Evolutionary conservation across 2,888 invertebrate species (phyloP).

Genomic region (Kryphioiulus occultus): DNA sequence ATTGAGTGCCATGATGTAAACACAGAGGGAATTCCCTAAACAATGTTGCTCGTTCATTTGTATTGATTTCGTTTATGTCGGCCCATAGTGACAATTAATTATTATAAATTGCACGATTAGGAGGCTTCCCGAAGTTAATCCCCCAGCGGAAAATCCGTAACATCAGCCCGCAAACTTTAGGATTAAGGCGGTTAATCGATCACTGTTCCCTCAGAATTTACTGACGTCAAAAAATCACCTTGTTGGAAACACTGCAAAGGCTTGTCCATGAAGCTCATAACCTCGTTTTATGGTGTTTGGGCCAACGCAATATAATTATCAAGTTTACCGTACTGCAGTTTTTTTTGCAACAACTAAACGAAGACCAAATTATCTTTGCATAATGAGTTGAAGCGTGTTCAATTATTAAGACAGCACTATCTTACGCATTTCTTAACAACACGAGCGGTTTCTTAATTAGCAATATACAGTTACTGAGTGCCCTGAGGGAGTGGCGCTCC

Average conservation of each 20-base stretch:
- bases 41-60: neutral
- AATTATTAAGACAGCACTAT: too few relatives aligned
- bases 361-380: too few relatives aligned
- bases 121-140: constrained; percentile 11
- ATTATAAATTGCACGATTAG: constrained; percentile 1
- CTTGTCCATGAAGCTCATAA: neutral
- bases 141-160: neutral
- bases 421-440: too few relatives aligned
- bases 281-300: too few relatives aligned
- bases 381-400: too few relatives aligned
- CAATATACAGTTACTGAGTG: too few relatives aligned
- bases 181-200: neutral
- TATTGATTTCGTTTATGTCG: constrained; percentile 25
- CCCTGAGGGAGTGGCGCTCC: too few relatives aligned
- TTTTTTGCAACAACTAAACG: too few relatives aligned
- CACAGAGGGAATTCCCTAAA: neutral
- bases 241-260: neutral
- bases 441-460: too few relatives aligned
- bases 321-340: too few relatives aligned
- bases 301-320: too few relatives aligned
- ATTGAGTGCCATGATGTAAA: neutral
- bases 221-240: neutral
- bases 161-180: neutral
- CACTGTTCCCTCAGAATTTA: neutral
- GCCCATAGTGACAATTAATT: constrained; percentile 2